Conservation (phyloP, 2,113 vertebrate genomes). For the Urocynchramus pylzowi region DNA sequence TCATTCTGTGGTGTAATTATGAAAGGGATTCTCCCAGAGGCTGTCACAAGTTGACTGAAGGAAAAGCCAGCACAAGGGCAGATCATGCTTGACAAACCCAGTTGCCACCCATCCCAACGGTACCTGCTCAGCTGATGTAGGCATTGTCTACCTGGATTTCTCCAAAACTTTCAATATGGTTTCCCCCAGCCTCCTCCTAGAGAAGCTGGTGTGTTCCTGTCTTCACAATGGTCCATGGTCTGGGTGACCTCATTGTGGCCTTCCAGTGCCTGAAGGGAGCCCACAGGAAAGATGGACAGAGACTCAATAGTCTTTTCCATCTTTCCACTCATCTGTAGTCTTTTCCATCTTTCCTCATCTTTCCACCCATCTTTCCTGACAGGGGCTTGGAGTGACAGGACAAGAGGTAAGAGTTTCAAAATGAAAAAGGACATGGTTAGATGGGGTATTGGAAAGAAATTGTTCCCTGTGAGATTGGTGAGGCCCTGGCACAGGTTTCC, state of each 20-base stretch:
- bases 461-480: accelerated
- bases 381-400: neutral
- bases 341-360: neutral
- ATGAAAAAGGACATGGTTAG: accelerated
- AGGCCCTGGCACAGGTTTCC: neutral
- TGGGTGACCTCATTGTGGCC: neutral
- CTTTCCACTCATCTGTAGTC: neutral
- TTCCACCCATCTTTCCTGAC: neutral
- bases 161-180: neutral
- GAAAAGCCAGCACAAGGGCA: neutral
- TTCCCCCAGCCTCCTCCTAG: neutral
- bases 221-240: no score
- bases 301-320: neutral
- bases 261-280: neutral
- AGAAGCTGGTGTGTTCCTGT: neutral
- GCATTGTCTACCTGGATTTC: neutral
- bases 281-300: neutral
- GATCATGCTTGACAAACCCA: accelerated
- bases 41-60: neutral
- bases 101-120: neutral
- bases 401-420: accelerated
- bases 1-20: neutral
- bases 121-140: neutral
- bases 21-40: neutral
- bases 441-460: neutral